Percentiles rank a stretch among this genome's conserved stretches.
Evolutionary conservation across 2,113 vertebrate genomes (phyloP).

Genomic region (Reinhardtius hippoglossoides): DNA sequence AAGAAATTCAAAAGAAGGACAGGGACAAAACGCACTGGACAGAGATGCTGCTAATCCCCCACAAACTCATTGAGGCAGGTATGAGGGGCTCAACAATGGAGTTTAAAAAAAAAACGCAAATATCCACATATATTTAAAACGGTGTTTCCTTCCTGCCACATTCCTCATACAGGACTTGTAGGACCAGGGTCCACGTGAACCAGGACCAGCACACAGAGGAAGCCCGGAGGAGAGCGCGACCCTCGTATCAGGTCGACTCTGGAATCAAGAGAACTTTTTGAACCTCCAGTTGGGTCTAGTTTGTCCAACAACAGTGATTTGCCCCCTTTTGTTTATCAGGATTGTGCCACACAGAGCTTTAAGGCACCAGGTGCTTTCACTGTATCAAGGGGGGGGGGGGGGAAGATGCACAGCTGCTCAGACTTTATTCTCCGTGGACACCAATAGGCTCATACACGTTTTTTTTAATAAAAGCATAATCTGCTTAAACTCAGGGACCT

Average conservation of each 20-base stretch:
- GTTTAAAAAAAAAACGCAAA: constrained; percentile 13
- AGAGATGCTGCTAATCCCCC: constrained; percentile 47
- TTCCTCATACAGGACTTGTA: constrained; percentile 23
- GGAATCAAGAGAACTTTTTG: not conserved
- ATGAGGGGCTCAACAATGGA: constrained; percentile 42
- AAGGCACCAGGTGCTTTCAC: constrained; percentile 71
- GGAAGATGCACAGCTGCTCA: constrained; percentile 44
- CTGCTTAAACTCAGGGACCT: constrained; percentile 49
- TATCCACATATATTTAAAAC: constrained; percentile 7
- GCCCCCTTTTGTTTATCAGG: constrained; percentile 65
- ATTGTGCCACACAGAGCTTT: constrained; percentile 51
- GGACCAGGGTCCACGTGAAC: constrained; percentile 32
- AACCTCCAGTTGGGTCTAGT: constrained; percentile 7
- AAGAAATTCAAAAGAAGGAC: constrained; percentile 49
- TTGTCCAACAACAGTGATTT: constrained; percentile 36
- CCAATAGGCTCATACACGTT: constrained; percentile 29
- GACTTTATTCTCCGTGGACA: not conserved
- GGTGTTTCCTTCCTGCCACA: constrained; percentile 2
- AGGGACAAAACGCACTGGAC: constrained; percentile 33
- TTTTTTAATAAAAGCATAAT: constrained; percentile 51
- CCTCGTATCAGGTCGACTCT: not conserved
- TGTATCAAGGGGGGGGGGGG: constrained; percentile 15
- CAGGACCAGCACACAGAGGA: not conserved
- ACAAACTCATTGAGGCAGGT: constrained; percentile 50
- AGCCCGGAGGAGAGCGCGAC: constrained; percentile 16